Percentiles rank a stretch among this genome's conserved stretches.
These are phyloP conservation scores for Miniopterus natalensis DNA, from an alignment of 2,113 vertebrate species.

Conservation along the genomic window DNA sequence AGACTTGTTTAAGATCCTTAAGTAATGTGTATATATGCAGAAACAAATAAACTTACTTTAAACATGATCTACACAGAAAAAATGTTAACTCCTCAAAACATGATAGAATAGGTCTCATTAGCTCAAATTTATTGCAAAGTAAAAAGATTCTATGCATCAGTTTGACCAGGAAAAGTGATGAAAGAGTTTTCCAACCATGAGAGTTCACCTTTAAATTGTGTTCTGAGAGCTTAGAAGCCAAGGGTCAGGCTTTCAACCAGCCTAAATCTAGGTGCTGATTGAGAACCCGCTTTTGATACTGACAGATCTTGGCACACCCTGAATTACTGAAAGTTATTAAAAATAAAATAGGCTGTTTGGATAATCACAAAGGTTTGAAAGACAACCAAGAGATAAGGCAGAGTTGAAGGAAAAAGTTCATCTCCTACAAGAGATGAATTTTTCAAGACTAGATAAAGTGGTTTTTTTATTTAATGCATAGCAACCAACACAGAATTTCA, in stretches of 20 bases:
- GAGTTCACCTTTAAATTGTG: slow-evolving; percentile 84
- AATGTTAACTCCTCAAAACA: slow-evolving; percentile 86
- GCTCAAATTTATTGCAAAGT: slow-evolving; percentile 90
- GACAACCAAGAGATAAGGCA: too few species aligned
- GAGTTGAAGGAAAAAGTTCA: too few species aligned
- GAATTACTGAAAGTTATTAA: too few species aligned
- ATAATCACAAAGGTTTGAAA: too few species aligned
- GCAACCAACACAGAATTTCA: too few species aligned
- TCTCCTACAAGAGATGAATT: too few species aligned
- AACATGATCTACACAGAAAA: slow-evolving; percentile 86
- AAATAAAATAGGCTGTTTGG: too few species aligned
- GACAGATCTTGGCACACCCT: too few species aligned
- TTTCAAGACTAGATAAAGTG: too few species aligned
- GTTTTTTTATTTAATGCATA: too few species aligned
- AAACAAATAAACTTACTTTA: slow-evolving; percentile 88
- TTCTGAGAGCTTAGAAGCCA: slow-evolving; percentile 85
- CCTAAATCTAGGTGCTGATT: too few species aligned
- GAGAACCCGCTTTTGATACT: too few species aligned
- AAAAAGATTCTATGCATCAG: slow-evolving; percentile 88
- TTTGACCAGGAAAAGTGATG: slow-evolving; percentile 86
- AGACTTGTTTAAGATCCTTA: slow-evolving; percentile 86
- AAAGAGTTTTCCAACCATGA: slow-evolving; percentile 81
- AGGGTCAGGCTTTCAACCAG: neutral
- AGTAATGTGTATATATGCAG: slow-evolving; percentile 88
- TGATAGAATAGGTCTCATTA: slow-evolving; percentile 88